Conservation (phyloP, 2,888 invertebrate genomes). For the Caenorhabditis sp. region DNA sequence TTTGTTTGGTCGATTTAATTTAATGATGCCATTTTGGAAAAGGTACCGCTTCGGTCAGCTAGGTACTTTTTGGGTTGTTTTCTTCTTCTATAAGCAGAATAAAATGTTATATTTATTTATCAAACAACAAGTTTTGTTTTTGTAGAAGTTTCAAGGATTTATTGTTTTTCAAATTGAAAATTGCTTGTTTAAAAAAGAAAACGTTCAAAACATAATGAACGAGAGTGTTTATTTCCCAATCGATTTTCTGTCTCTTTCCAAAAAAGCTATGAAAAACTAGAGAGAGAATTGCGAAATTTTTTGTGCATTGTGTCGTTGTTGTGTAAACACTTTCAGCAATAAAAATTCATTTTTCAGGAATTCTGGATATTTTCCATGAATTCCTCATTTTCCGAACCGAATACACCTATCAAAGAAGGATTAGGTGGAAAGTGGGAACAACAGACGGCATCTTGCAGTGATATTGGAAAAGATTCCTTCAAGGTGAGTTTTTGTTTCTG, state of each 20-base stretch:
- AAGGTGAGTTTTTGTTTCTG: conserved; percentile 13
- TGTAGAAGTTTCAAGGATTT: too few relatives aligned
- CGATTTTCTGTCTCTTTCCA: conserved; percentile 1
- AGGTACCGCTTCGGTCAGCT: conserved; percentile 4
- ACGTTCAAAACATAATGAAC: too few relatives aligned
- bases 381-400: conserved; percentile 46
- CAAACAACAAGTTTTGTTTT: too few relatives aligned
- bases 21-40: conserved; percentile 44
- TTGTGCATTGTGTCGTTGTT: neutral
- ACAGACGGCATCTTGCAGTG: conserved; percentile 44
- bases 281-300: neutral
- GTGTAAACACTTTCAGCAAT: neutral
- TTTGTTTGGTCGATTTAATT: conserved; percentile 38
- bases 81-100: neutral
- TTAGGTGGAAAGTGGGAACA: conserved; percentile 33
- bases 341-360: neutral
- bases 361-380: neutral
- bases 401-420: conserved; percentile 41
- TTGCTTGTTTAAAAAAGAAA: neutral
- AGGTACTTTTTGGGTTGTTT: neutral
- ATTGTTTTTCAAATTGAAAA: too few relatives aligned
- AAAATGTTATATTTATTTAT: neutral
- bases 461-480: conserved; percentile 33
- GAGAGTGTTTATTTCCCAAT: neutral
- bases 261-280: neutral